Conservation (phyloP, 2,888 invertebrate species). For the Troilus luridus region DNA sequence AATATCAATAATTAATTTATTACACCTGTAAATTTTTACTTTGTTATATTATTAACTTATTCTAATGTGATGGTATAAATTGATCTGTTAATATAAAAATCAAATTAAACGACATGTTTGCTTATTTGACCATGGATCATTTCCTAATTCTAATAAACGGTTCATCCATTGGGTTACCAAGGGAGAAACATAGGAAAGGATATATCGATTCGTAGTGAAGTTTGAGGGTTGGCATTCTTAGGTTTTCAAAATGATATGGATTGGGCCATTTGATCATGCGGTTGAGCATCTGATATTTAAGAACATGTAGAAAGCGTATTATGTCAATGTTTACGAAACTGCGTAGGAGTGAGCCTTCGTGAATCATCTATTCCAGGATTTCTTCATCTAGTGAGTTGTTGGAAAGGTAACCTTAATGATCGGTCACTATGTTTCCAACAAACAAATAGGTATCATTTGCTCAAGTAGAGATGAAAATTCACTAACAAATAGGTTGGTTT, state of each 20-base stretch:
- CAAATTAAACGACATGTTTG: too few species aligned
- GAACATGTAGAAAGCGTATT: conserved; percentile 43
- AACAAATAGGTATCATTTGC: too few species aligned
- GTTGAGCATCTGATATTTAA: conserved; percentile 16
- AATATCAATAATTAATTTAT: too few species aligned
- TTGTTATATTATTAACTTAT: too few species aligned
- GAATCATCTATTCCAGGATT: conserved; percentile 14
- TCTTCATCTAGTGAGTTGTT: not conserved
- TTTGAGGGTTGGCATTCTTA: not conserved
- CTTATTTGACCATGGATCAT: too few species aligned
- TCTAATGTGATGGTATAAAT: too few species aligned
- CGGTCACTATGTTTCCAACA: not conserved
- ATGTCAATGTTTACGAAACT: conserved; percentile 14
- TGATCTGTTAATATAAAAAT: too few species aligned
- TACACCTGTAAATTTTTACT: too few species aligned
- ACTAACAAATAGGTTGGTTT: too few species aligned
- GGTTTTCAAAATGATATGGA: not conserved
- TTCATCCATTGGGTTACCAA: too few species aligned
- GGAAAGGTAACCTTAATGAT: not conserved
- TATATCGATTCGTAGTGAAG: not conserved
- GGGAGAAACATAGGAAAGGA: not conserved
- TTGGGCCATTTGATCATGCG: conserved; percentile 9
- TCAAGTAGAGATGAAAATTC: too few species aligned
- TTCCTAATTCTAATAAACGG: too few species aligned
- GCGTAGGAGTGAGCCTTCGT: conserved; percentile 32